Percentiles rank a stretch among this genome's conserved stretches.
These are phyloP conservation scores for Dendroctonus ponderosae DNA, from an alignment of 1,140 invertebrate genomes.

Conservation along the genomic window DNA sequence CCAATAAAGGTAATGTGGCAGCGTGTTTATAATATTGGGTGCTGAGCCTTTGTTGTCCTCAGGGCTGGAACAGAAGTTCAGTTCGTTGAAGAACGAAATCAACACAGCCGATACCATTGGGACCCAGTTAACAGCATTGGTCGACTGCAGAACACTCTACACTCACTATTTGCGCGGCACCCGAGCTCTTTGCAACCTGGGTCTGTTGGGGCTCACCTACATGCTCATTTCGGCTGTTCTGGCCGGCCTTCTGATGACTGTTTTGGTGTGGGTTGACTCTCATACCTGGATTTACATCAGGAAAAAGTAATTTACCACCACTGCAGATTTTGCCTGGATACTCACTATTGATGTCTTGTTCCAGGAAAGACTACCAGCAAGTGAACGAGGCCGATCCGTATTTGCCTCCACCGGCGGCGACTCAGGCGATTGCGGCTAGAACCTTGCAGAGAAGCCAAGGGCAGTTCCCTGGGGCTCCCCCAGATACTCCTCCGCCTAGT, in stretches of 20 bases:
- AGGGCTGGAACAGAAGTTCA: constrained; percentile 66
- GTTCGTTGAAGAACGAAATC: constrained; percentile 68
- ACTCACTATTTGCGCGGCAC: constrained; percentile 75
- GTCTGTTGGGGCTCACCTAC: constrained; percentile 75
- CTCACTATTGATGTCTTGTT: constrained; percentile 42
- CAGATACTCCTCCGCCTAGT: constrained; percentile 51
- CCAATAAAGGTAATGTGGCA: constrained; percentile 42
- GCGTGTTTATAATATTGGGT: no score
- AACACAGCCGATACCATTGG: constrained; percentile 63
- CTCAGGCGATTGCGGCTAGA: constrained; percentile 63
- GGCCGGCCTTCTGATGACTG: constrained; percentile 83
- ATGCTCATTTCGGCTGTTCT: constrained; percentile 81
- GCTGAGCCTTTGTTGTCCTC: constrained; percentile 1
- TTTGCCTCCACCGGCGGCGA: constrained; percentile 58
- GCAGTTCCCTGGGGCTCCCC: constrained; percentile 48
- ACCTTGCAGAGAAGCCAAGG: constrained; percentile 56
- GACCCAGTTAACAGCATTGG: constrained; percentile 62
- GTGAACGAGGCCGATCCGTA: constrained; percentile 73
- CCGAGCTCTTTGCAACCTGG: constrained; percentile 75
- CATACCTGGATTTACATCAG: constrained; percentile 96
- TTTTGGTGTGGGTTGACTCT: constrained; percentile 90
- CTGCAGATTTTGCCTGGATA: neutral
- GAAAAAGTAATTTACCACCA: constrained; percentile 65
- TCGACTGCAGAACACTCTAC: constrained; percentile 78
- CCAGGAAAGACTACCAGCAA: constrained; percentile 68